Evolutionary conservation across 2,113 vertebrate genomes (phyloP).

Genomic region (Collichthys lucidus): DNA sequence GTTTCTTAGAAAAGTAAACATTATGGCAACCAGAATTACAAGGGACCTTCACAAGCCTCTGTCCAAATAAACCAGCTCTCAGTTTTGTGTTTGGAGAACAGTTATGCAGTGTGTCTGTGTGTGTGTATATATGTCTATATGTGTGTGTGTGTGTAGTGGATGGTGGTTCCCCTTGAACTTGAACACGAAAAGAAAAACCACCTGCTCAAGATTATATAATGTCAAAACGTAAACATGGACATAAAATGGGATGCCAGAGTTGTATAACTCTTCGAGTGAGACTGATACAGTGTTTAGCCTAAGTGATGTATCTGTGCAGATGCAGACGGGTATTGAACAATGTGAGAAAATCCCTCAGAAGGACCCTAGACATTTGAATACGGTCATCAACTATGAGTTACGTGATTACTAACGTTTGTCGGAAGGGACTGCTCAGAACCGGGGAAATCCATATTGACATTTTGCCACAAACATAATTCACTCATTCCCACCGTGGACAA

Average conservation of each 20-base stretch:
- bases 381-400: background rate
- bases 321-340: conserved; percentile 24
- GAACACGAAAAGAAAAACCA: conserved; percentile 24
- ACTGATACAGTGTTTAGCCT: conserved; percentile 13
- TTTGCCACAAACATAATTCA: background rate
- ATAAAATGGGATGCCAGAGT: conserved; percentile 17
- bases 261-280: conserved; percentile 33
- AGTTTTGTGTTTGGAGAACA: background rate
- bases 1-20: conserved; percentile 52
- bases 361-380: conserved; percentile 9
- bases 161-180: conserved; percentile 21
- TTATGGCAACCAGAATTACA: conserved; percentile 24
- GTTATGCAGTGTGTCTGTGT: background rate
- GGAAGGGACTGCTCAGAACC: background rate
- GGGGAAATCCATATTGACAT: background rate
- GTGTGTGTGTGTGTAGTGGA: background rate
- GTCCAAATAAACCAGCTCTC: conserved; percentile 46
- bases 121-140: background rate
- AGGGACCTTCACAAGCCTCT: conserved; percentile 27
- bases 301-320: conserved; percentile 22
- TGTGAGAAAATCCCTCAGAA: conserved; percentile 24
- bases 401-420: conserved; percentile 11
- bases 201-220: conserved; percentile 44
- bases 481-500: background rate
- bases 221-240: conserved; percentile 23